Evolutionary conservation across 2,888 invertebrate species (phyloP), one percentile per base, ranked within the genome.

Genomic region (Argyresthia albistria): DNA sequence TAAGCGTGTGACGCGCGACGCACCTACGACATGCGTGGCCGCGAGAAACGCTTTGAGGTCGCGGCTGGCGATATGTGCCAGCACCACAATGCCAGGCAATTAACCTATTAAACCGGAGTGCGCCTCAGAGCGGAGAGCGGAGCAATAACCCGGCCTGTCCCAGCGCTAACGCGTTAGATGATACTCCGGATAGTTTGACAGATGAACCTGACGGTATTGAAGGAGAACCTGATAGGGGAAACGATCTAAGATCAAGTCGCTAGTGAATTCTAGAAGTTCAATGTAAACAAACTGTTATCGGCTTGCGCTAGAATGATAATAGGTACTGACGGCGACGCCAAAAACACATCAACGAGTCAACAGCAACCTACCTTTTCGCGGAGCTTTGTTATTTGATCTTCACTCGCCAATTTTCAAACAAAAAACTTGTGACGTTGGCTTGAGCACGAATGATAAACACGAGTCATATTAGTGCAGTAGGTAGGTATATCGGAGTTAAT

Each of bases 1-100:
- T 25, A 25, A 25, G 39, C 35, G 69, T 69, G 71, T 80, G 76
- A 73, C 75, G 75, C 69, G 48, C 48, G 35, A 51, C 65, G 70
- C 70, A 75, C 74, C 72, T 74, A 52, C 37, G 15, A 25, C 25
- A 25, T 43, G 77, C 78, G 77, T 79, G 81, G 81, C 80, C 83
- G 77, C 80, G 72, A 78, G 71, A 79, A 76, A 64, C 73, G 71
- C 70, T 76, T 70, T 84, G 80, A 84, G 84, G 84, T 86, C 84
- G 83, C 70, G 70, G 75, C 71, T 77, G 76, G 64, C 76, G 73
- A 80, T 79, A 74, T 80, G 77, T 83, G 80, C 83, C 82, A 83
- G 79, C 78, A 76, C 76, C 70, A 86, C 86, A 81, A 84, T 86
- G 81, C 80, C 77, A 80, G 79, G 71, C 80, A 81, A 84, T 87